Base-by-base conservation (phyloP, 2,888 invertebrate genomes). In the Aleiodes leptofemur region DNA sequence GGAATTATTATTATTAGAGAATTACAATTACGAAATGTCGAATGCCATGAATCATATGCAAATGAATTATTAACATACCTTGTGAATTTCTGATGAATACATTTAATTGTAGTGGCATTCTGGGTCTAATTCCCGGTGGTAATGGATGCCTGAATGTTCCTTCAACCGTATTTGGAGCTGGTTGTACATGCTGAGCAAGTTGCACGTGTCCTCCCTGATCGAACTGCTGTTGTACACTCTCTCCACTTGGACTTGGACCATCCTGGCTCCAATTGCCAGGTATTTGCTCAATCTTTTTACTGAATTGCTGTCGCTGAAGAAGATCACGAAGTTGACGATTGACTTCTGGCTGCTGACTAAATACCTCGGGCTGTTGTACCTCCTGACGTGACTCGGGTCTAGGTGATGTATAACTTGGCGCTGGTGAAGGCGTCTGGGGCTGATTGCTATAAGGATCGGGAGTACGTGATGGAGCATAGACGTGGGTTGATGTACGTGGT, bases 291-390 rank as follows among this genome's bases (percentile, higher is more conserved):
- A 92, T 87, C 82, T 93, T 92, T 82, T 93, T 93, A 77, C 90
- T 91, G 70, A 90, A 93, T 77, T 95, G 94, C 83, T 95, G 95
- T 69, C 95, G 91, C 86, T 96, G 96, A 73, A 97, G 90, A 78
- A 97, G 90, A 86, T 96, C 96, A 38, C 96, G 90, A 59, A 97
- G 90, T 85, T 97, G 97, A 4, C 95, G 91, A 84, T 95, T 95
- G 85, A 94, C 91, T 83, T 93, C 92, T 57, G 91, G 92, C 73
- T 90, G 91, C 69, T 90, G 90, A 78, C 82, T 87, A 59, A 89
- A 89, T 3, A 87, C 86, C 53, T 86, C 86, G 1, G 69, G 69
- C 3, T 78, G 51, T 43, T 77, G 69, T 0, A 82, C 13, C 57
- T 88, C 87, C 59, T 84, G 81, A 64, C 88, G 82, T 8, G 86